Evolutionary conservation across 2,888 invertebrate genomes (phyloP).

Genomic region (Caenorhabditis panamensis): DNA sequence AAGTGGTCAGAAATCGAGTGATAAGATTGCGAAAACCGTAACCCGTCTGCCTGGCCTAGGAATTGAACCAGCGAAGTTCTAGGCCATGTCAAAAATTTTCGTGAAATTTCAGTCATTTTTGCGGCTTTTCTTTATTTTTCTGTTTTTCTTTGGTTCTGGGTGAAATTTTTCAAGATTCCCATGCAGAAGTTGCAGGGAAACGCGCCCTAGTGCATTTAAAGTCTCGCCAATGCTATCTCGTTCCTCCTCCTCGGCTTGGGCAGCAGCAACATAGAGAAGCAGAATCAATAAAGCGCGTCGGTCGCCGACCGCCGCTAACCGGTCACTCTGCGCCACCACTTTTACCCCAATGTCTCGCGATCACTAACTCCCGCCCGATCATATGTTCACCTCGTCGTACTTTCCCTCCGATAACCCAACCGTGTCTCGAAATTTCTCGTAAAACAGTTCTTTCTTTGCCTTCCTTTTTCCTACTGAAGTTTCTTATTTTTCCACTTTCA

Average conservation of each 20-base stretch:
- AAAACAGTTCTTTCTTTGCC: background rate
- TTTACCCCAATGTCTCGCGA: background rate
- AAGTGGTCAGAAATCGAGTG: background rate
- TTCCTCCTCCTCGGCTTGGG: slow-evolving; percentile 1
- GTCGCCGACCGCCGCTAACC: slow-evolving; percentile 30
- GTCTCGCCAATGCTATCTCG: background rate
- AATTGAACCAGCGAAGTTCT: background rate
- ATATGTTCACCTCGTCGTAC: slow-evolving; percentile 30
- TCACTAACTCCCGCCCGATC: slow-evolving; percentile 30
- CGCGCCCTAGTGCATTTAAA: slow-evolving; percentile 10
- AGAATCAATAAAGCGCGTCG: slow-evolving; percentile 48
- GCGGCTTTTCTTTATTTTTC: background rate
- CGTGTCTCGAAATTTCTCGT: background rate
- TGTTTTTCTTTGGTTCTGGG: too few relatives aligned
- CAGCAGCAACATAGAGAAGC: slow-evolving; percentile 15
- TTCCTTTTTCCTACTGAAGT: background rate
- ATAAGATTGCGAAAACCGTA: background rate
- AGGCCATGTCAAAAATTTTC: background rate
- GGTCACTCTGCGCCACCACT: slow-evolving; percentile 38
- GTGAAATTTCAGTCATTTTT: background rate
- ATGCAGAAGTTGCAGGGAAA: background rate
- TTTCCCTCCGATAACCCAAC: background rate
- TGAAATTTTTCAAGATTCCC: background rate
- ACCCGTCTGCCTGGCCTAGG: slow-evolving; percentile 6
- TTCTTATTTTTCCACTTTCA: slow-evolving; percentile 10